Conservation (phyloP, 53 echinoderm and acorn worm genomes). For the Temnopleurus reevesii region DNA sequence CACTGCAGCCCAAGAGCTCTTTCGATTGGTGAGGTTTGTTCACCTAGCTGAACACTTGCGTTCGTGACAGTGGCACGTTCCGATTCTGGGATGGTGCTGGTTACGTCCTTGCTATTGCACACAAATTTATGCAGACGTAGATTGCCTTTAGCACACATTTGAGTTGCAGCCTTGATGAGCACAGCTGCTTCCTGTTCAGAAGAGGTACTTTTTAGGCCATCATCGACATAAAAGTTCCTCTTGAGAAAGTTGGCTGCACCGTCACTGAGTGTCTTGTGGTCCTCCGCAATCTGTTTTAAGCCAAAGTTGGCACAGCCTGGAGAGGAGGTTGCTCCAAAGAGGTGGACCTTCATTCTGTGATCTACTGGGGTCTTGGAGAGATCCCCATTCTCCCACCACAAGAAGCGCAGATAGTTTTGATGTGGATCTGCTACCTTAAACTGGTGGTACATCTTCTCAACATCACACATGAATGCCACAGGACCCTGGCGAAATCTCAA, state of each 20-base stretch:
- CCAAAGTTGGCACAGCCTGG: slow-evolving; percentile 73
- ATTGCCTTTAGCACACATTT: slow-evolving; percentile 33
- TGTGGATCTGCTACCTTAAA: slow-evolving; percentile 41
- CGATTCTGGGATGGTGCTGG: slow-evolving; percentile 29
- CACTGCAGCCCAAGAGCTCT: slow-evolving; percentile 64
- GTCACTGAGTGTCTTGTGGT: neutral
- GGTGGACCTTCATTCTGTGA: slow-evolving; percentile 69
- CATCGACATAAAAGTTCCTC: slow-evolving; percentile 21
- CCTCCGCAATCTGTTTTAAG: slow-evolving; percentile 41
- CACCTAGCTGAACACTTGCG: neutral
- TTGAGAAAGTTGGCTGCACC: neutral
- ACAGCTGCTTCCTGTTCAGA: neutral
- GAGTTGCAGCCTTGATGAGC: slow-evolving; percentile 7
- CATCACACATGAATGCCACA: slow-evolving; percentile 16
- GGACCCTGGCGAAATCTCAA: slow-evolving; percentile 17
- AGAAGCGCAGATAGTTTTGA: slow-evolving; percentile 60
- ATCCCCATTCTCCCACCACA: slow-evolving; percentile 51
- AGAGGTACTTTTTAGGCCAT: neutral
- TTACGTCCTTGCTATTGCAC: slow-evolving; percentile 59
- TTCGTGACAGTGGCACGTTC: no score
- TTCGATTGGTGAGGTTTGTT: slow-evolving; percentile 38
- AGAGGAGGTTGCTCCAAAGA: slow-evolving; percentile 68
- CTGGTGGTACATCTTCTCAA: slow-evolving; percentile 56
- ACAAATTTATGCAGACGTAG: slow-evolving; percentile 66
- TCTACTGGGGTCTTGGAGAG: slow-evolving; percentile 6